Evolutionary conservation across 1,140 invertebrate genomes (phyloP).

Genomic region (Ceratina australensis): DNA sequence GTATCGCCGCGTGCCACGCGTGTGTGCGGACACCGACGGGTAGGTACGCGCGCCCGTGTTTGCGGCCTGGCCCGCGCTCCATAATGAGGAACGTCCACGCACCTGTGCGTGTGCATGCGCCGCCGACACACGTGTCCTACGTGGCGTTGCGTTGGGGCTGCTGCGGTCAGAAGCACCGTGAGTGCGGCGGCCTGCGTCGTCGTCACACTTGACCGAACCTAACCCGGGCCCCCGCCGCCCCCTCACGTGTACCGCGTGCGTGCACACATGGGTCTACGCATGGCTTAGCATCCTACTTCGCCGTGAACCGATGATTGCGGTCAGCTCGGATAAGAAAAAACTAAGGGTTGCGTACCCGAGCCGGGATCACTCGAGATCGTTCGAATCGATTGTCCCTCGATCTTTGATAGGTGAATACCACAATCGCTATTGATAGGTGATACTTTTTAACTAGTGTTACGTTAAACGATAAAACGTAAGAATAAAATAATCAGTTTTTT

Average conservation of each 20-base stretch:
- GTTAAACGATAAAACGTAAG: no score
- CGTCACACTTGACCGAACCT: slow-evolving; percentile 44
- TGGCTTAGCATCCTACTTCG: slow-evolving; percentile 43
- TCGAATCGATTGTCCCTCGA: background rate
- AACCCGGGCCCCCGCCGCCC: no score
- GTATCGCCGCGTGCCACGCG: slow-evolving; percentile 29
- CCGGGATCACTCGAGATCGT: background rate
- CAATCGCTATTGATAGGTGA: no score
- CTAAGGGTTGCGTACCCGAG: background rate
- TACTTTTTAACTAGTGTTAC: no score
- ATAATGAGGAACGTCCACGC: slow-evolving; percentile 34
- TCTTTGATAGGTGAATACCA: background rate
- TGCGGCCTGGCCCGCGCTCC: slow-evolving; percentile 36
- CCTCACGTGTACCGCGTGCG: background rate
- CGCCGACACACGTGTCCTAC: slow-evolving; percentile 19
- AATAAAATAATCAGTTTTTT: no score
- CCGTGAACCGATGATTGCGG: slow-evolving; percentile 62
- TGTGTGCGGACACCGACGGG: slow-evolving; percentile 28
- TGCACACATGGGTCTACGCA: slow-evolving; percentile 2
- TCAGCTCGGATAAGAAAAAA: slow-evolving; percentile 56
- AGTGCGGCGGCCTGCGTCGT: slow-evolving; percentile 45
- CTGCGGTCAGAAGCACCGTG: slow-evolving; percentile 46
- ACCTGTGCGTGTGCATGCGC: slow-evolving; percentile 42
- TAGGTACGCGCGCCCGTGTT: slow-evolving; percentile 17
- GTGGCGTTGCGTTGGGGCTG: background rate